phyloP scores from a whole-genome alignment of 2,113 vertebrate species.

The Lagopus muta region DNA sequence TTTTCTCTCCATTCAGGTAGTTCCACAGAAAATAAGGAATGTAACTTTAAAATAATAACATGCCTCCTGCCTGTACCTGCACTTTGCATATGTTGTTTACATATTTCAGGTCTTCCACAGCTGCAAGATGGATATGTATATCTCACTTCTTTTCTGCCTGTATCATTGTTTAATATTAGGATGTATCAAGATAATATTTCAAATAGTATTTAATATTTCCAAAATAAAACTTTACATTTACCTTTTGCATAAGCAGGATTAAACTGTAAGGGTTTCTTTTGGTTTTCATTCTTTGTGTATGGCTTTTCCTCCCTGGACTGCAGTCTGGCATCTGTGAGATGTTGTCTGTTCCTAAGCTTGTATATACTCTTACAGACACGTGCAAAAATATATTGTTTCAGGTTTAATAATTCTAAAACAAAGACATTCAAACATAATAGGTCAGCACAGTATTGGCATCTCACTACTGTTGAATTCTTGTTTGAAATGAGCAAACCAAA shows the following conservation, averaged over 20 bases:
- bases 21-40: background rate
- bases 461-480: background rate
- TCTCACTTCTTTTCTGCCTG: background rate
- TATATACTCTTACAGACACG: background rate
- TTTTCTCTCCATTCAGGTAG: background rate
- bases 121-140: background rate
- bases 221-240: background rate
- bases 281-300: background rate
- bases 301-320: background rate
- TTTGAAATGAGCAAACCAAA: background rate
- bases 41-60: background rate
- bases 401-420: background rate
- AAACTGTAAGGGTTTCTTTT: background rate
- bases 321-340: background rate
- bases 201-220: background rate
- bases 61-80: background rate
- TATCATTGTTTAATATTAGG: background rate
- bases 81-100: background rate
- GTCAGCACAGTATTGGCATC: background rate
- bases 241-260: background rate
- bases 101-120: background rate
- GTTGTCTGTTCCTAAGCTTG: background rate
- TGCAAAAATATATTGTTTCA: background rate
- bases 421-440: background rate
- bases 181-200: background rate